Base-by-base conservation (phyloP, 2,888 invertebrate species). In the Cephus runcator region DNA sequence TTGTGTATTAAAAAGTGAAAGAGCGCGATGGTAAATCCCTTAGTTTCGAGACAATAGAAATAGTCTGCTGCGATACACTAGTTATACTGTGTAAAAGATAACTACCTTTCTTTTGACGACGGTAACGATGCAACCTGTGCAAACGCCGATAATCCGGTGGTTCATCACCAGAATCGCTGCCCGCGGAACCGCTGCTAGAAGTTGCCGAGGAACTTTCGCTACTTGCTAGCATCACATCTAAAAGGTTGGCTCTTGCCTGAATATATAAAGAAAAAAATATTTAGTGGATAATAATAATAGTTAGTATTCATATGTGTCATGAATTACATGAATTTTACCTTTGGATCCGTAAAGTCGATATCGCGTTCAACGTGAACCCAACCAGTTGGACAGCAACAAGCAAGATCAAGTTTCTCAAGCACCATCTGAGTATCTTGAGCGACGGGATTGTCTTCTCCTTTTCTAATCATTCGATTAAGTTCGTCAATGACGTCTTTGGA, bases 361-460 rank as follows among this genome's bases (percentile, higher is more conserved):
- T 96, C 95, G 81, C 94, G 94, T 87, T 96, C 96, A 69, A 96
- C 95, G 88, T 96, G 96, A 80, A 96, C 94, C 96, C 96, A 96
- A 69, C 96, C 96, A 0, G 96, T 96, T 34, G 95, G 94, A 79
- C 94, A 94, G 92, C 95, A 94, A 82, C 95, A 93, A 56, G 95
- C 95, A 79, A 93, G 93, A 90, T 95, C 95, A 80, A 94, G 92
- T 83, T 91, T 92, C 34, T 91, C 88, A 69, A 88, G 83, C 74
- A 87, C 87, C 68, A 89, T 86, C 75, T 89, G 88, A 23, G 85
- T 84, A 40, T 88, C 89, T 74, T 89, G 84, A 77, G 82, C 81
- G 33, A 84, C 84, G 15, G 86, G 81, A 80, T 87, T 89, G 35
- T 93, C 93, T 77, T 93, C 93, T 3, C 93, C 93, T 84, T 93